Percentiles rank a stretch among this genome's conserved stretches.
Conservation (phyloP, 2,113 vertebrate genomes). For the Brachionichthys hirsutus region DNA sequence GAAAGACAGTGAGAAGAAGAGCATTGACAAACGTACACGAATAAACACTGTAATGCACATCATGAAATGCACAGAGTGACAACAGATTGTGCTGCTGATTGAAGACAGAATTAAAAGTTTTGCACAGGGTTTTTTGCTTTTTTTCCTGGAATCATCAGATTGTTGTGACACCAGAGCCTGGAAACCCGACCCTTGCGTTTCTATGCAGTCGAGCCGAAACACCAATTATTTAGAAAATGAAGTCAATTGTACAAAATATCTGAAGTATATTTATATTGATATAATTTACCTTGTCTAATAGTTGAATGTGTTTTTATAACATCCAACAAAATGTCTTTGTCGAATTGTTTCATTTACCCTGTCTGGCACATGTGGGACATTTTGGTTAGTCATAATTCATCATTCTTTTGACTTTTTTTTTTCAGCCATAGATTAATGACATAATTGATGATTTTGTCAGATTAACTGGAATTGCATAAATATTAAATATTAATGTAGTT, state of each 20-base stretch:
- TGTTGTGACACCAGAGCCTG: not conserved
- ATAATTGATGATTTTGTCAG: not conserved
- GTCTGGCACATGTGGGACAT: not conserved
- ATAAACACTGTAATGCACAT: not conserved
- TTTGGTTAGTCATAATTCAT: not conserved
- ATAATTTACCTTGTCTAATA: too few species aligned
- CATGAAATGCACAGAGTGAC: not conserved
- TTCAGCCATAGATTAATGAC: not conserved
- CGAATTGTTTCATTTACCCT: not conserved
- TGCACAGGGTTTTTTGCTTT: too few species aligned
- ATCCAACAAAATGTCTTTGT: not conserved
- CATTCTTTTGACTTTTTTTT: not conserved
- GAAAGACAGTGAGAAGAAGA: slow-evolving; percentile 13
- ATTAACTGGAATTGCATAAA: too few species aligned
- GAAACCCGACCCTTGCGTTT: too few species aligned
- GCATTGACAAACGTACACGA: not conserved
- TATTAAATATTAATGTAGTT: slow-evolving; percentile 1
- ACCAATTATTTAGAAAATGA: too few species aligned
- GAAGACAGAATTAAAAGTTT: not conserved
- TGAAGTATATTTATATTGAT: too few species aligned
- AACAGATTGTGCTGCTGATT: not conserved
- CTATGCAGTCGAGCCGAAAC: too few species aligned
- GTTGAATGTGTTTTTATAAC: slow-evolving; percentile 1
- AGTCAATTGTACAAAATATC: too few species aligned
- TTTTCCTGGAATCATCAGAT: slow-evolving; percentile 7